Conservation (phyloP, 2,797 vertebrate species). For the Danio kyathit region DNA sequence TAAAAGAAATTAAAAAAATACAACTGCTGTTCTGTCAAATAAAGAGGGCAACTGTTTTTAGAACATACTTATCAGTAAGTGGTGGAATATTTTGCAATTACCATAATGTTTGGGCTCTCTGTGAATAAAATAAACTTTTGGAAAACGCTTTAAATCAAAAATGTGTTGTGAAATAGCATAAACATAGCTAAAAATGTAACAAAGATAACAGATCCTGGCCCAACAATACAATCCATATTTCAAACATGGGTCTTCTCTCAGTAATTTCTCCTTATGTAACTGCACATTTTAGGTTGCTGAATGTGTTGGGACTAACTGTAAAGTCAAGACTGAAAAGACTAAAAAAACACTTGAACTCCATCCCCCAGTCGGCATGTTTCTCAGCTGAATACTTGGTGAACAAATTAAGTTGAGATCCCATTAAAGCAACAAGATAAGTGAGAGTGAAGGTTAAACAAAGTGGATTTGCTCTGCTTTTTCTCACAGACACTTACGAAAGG, state of each 20-base stretch:
- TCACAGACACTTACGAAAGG: conserved; percentile 7
- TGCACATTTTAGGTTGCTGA: conserved; percentile 25
- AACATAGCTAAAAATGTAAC: no score
- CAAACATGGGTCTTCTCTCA: not conserved
- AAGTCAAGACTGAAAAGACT: not conserved
- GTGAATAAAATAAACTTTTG: no score
- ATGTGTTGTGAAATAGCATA: no score
- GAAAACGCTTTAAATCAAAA: no score
- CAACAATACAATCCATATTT: not conserved
- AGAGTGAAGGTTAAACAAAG: conserved; percentile 10
- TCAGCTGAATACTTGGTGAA: not conserved
- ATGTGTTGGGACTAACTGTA: not conserved
- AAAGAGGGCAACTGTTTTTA: no score
- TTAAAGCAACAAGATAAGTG: conserved; percentile 27
- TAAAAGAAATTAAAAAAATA: no score
- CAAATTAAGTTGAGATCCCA: conserved; percentile 32
- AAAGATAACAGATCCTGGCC: not conserved
- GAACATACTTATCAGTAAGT: no score
- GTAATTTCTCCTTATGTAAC: conserved; percentile 20
- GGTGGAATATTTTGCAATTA: no score
- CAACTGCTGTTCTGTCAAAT: no score
- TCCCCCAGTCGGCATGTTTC: not conserved
- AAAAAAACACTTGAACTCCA: conserved; percentile 7
- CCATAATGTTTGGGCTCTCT: no score
- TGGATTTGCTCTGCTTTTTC: not conserved